Conservation (phyloP, 2,888 invertebrate species). For the Gastrophysa polygoni region DNA sequence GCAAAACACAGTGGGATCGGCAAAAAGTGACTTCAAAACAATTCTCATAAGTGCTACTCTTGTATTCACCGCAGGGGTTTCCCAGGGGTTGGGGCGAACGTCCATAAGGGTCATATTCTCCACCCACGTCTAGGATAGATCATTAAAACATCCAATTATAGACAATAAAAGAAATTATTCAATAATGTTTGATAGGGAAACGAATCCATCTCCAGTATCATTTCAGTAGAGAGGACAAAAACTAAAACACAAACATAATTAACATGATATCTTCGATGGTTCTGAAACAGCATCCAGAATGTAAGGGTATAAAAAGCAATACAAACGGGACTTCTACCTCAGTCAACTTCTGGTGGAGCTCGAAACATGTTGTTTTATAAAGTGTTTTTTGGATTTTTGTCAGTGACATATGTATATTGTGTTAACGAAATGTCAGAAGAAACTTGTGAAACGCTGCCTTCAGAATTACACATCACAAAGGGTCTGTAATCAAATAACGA, state of each 20-base stretch:
- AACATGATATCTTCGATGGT: neutral
- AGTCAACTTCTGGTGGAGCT: conserved; percentile 28
- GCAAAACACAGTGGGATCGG: neutral
- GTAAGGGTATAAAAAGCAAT: conserved; percentile 34
- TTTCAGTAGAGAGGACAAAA: too few relatives aligned
- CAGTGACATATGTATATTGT: conserved; percentile 41
- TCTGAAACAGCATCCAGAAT: conserved; percentile 15
- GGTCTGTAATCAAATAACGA: conserved; percentile 59
- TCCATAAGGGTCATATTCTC: neutral
- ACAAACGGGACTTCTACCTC: conserved; percentile 9
- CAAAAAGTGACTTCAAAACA: neutral
- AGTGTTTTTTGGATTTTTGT: conserved; percentile 39
- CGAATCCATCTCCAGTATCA: too few relatives aligned
- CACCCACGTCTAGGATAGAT: neutral
- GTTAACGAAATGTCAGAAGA: conserved; percentile 64
- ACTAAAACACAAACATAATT: too few relatives aligned
- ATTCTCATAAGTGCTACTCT: neutral
- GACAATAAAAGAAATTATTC: conserved; percentile 1
- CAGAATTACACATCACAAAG: conserved; percentile 87
- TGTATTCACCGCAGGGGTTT: neutral
- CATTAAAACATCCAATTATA: neutral
- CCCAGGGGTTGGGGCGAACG: neutral
- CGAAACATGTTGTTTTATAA: conserved; percentile 38
- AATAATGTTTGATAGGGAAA: too few relatives aligned
- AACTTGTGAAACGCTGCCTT: conserved; percentile 83